Evolutionary conservation across 53 echinoderm and acorn worm genomes (phyloP), one percentile per base, ranked within the genome.

Genomic region (Patiria pectinifera): DNA sequence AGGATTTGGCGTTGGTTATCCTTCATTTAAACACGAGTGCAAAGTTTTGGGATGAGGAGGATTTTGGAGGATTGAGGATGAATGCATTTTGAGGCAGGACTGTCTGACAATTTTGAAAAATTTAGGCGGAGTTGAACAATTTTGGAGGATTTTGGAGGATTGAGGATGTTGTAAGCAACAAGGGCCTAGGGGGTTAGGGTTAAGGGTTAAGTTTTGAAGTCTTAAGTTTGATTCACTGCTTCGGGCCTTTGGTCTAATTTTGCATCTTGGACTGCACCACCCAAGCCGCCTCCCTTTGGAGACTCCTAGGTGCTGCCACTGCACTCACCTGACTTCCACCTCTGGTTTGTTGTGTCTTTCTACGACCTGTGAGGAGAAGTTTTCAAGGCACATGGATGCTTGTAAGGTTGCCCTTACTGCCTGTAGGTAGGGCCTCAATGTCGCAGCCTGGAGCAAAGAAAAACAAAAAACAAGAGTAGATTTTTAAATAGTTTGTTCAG

Each of bases 341-440:
- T 99, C 99, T 86, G 99, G 99, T 89, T 99, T 99, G 91, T 99
- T 99, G 85, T 99, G 99, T 96, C 99, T 96, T 92, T 99, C 97
- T 59, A 97, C 99, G 80, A 95, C 93, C 84, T 99, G 99, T 92
- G 99, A 99, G 24, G 99, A 97, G 95, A 97, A 99, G 93, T 99
- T 97, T 87, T 99, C 97, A 86, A 99, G 95, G 93, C 99, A 99
- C 99, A 99, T 95, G 49, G 99, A 95, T 60, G 99, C 99, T 24
- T 96, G 96, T 93, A 99, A 86, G 91, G 99, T 97, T 79, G 96
- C 93, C 94, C 99, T 94, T 61, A 99, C 97, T 71, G 99, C 99
- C 87, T 97, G 95, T 10, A 99, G 93, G 83, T 99, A 99, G 82
- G 99, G 99, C 93, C 96, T 92, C 93, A 99, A 85, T 63, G 99